Conservation (phyloP, 2,797 vertebrate species). For the Phylloscopus collybita region DNA sequence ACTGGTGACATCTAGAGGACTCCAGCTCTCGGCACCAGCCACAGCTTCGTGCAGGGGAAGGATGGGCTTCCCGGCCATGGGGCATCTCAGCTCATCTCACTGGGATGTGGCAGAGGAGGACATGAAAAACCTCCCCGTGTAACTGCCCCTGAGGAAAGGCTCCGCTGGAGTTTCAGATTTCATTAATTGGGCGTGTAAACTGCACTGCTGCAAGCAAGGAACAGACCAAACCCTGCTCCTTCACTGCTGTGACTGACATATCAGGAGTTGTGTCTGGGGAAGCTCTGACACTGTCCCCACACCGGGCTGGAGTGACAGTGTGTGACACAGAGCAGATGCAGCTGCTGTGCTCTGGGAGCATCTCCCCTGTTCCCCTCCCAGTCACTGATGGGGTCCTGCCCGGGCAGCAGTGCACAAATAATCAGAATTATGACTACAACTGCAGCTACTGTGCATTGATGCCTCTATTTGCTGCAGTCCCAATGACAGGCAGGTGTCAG, state of each 20-base stretch:
- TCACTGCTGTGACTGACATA: background rate
- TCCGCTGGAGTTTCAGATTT: background rate
- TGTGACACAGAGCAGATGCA: background rate
- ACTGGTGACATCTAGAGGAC: constrained; percentile 64
- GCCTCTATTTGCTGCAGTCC: background rate
- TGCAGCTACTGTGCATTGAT: background rate
- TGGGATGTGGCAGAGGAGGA: background rate
- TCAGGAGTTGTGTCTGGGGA: background rate
- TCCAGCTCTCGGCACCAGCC: background rate
- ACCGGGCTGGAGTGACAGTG: accelerated
- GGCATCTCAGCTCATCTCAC: background rate
- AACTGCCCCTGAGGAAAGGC: background rate
- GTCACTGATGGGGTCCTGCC: background rate
- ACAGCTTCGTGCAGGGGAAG: background rate
- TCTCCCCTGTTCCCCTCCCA: background rate
- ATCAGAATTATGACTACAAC: background rate
- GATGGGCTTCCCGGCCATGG: background rate
- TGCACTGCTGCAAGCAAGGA: accelerated
- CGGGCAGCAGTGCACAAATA: background rate
- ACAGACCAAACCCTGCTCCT: background rate
- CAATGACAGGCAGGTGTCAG: background rate
- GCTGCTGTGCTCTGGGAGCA: background rate
- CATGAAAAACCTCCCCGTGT: accelerated
- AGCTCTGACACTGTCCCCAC: background rate
- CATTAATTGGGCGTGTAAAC: background rate